A percentile compares a stretch with the other conserved stretches of the same genome.
Conservation (phyloP, 92 coral and sea anemone species). For the Diadumene lineata region DNA sequence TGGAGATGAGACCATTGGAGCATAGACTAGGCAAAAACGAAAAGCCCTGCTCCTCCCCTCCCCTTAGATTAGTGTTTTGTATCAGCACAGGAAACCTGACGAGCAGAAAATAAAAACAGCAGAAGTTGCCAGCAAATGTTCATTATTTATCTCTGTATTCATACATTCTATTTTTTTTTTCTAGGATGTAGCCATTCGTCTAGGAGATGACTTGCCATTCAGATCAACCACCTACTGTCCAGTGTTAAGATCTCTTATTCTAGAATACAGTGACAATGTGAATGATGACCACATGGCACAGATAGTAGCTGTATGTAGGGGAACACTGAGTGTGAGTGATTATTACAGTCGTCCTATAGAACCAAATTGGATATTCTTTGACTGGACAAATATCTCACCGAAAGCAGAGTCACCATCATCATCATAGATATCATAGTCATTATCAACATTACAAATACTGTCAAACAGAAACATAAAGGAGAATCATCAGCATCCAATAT, state of each 20-base stretch:
- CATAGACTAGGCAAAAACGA: too few relatives aligned
- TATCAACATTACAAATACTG: too few relatives aligned
- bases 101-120: too few relatives aligned
- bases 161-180: not conserved
- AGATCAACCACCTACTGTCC: conserved; percentile 75
- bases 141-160: not conserved
- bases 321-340: conserved; percentile 65
- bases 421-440: too few relatives aligned
- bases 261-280: conserved; percentile 84
- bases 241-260: conserved; percentile 43
- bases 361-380: conserved; percentile 72
- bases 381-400: not conserved
- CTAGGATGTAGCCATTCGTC: conserved; percentile 67
- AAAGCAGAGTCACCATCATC: too few relatives aligned
- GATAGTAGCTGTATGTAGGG: conserved; percentile 80
- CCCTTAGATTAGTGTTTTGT: too few relatives aligned
- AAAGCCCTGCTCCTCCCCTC: too few relatives aligned
- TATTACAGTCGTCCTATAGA: conserved; percentile 75
- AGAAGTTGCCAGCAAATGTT: too few relatives aligned
- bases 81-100: too few relatives aligned
- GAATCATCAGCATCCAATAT: too few relatives aligned
- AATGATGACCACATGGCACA: conserved; percentile 84
- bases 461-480: too few relatives aligned
- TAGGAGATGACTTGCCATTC: conserved; percentile 70
- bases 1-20: too few relatives aligned